These are phyloP conservation scores for Xestia c-nigrum DNA, from an alignment of 2,888 invertebrate genomes.

Conservation along the genomic window DNA sequence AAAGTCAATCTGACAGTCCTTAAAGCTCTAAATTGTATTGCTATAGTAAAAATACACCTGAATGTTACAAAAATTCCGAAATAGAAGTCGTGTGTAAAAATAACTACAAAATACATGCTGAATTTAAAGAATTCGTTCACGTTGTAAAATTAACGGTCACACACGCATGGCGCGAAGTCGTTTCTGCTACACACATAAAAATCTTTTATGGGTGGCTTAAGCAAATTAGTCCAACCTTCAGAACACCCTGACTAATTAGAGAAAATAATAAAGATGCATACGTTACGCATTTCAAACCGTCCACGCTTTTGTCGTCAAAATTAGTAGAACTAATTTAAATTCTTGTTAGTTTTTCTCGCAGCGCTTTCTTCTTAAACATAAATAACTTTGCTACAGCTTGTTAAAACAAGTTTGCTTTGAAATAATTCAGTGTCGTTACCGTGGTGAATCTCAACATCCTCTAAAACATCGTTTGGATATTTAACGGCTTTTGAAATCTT, in stretches of 20 bases:
- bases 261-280: slow-evolving; percentile 52
- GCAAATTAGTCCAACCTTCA: slow-evolving; percentile 51
- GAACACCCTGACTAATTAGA: slow-evolving; percentile 61
- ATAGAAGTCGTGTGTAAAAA: slow-evolving; percentile 29
- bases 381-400: slow-evolving; percentile 43
- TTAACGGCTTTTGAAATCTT: slow-evolving; percentile 13
- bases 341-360: slow-evolving; percentile 38
- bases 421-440: slow-evolving; percentile 22
- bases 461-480: not conserved
- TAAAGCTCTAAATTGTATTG: not conserved
- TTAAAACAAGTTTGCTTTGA: slow-evolving; percentile 26
- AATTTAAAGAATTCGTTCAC: slow-evolving; percentile 56
- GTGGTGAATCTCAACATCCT: slow-evolving; percentile 14
- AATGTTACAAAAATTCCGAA: slow-evolving; percentile 12
- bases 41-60: not conserved
- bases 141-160: slow-evolving; percentile 52
- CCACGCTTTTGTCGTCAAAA: slow-evolving; percentile 27
- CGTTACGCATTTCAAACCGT: slow-evolving; percentile 42
- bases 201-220: slow-evolving; percentile 49
- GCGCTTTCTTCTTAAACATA: slow-evolving; percentile 39
- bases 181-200: slow-evolving; percentile 52
- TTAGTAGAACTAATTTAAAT: slow-evolving; percentile 41
- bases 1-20: not conserved
- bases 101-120: slow-evolving; percentile 36
- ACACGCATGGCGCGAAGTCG: slow-evolving; percentile 54